phyloP scores from a whole-genome alignment of 2,888 invertebrate species.

The Caenorhabditis sinica region DNA sequence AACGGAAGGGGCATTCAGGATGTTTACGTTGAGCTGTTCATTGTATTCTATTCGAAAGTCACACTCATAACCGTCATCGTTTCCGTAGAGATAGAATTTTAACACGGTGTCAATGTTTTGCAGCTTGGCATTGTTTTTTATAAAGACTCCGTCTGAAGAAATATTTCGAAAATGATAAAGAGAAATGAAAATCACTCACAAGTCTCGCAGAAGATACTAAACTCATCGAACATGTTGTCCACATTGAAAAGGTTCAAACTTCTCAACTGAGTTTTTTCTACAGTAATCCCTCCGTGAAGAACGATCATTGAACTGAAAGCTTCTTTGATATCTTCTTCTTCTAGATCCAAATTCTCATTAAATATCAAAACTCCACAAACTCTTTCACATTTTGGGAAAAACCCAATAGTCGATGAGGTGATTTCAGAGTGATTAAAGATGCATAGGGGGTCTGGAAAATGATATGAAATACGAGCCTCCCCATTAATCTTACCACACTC shows the following conservation, averaged over 20 bases:
- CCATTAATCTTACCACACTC: background rate
- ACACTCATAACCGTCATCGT: background rate
- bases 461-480: background rate
- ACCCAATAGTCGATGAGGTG: background rate
- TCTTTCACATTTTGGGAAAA: background rate
- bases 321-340: background rate
- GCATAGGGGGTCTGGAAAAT: background rate
- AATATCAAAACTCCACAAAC: background rate
- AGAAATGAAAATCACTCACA: no score
- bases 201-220: background rate
- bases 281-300: background rate
- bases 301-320: background rate
- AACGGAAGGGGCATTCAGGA: background rate
- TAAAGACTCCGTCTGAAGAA: background rate
- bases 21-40: background rate
- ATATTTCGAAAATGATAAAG: no score
- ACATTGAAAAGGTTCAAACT: background rate
- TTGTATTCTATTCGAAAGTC: background rate
- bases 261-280: background rate
- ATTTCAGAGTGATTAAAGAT: slow-evolving; percentile 5
- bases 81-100: background rate
- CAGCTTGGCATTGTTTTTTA: background rate
- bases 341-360: background rate
- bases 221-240: background rate
- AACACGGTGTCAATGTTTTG: background rate